Evolutionary conservation across 2,113 vertebrate species (phyloP).

Genomic region (Neotoma lepida): DNA sequence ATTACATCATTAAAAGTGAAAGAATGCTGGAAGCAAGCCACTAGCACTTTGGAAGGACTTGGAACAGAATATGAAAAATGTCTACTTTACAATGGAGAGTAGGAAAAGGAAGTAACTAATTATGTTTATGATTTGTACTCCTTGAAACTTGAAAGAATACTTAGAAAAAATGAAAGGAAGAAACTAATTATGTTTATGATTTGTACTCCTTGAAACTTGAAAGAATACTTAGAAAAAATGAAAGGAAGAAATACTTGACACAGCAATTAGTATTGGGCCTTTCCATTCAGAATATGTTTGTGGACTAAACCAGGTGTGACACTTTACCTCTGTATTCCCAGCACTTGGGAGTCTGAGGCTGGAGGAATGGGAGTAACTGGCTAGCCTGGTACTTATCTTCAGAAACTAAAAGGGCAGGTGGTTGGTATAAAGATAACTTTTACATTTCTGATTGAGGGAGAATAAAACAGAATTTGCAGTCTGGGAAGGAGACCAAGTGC

Average conservation of each 20-base stretch:
- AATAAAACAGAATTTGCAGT: background rate
- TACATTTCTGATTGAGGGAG: background rate
- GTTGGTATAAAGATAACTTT: background rate
- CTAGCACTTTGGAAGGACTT: constrained; percentile 54
- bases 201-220: constrained; percentile 63
- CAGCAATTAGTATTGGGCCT: constrained; percentile 20
- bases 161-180: constrained; percentile 57
- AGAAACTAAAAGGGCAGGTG: too few species aligned
- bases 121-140: constrained; percentile 49
- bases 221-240: constrained; percentile 55
- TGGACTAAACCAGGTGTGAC: background rate
- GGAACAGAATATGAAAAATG: constrained; percentile 35
- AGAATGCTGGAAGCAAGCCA: constrained; percentile 37
- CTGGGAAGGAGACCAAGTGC: background rate
- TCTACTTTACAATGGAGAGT: constrained; percentile 41
- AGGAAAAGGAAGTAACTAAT: constrained; percentile 30
- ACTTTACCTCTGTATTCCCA: background rate
- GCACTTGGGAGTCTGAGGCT: background rate
- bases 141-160: constrained; percentile 66
- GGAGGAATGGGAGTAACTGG: background rate
- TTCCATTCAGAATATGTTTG: constrained; percentile 15
- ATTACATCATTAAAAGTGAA: constrained; percentile 52
- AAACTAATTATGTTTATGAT: constrained; percentile 43
- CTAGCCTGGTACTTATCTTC: background rate
- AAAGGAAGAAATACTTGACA: constrained; percentile 52